phyloP scores from a whole-genome alignment of 2,888 invertebrate species.

The Corythucha ciliata region DNA sequence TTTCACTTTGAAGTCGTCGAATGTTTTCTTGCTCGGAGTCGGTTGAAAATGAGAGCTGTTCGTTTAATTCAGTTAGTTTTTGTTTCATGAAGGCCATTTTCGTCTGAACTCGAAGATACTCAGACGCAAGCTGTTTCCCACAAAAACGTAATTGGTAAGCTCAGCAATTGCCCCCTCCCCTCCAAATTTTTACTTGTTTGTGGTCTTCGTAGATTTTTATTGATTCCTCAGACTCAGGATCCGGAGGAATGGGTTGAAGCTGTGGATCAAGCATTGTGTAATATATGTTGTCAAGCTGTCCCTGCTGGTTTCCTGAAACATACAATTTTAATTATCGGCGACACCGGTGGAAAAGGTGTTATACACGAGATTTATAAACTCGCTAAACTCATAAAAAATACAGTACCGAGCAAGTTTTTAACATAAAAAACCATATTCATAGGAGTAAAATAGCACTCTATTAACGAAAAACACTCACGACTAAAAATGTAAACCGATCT shows the following conservation, averaged over 20 bases:
- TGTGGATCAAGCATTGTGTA: slow-evolving; percentile 59
- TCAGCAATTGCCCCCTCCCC: not conserved
- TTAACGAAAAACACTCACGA: slow-evolving; percentile 23
- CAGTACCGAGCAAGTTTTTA: too few species aligned
- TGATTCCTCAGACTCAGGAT: slow-evolving; percentile 63
- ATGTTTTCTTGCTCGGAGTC: slow-evolving; percentile 44
- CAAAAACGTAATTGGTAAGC: slow-evolving; percentile 13
- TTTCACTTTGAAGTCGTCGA: slow-evolving; percentile 59
- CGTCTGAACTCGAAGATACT: slow-evolving; percentile 80
- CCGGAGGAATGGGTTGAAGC: slow-evolving; percentile 73
- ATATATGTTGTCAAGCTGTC: slow-evolving; percentile 34
- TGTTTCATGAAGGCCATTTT: slow-evolving; percentile 72
- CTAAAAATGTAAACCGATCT: slow-evolving; percentile 24
- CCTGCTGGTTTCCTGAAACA: too few species aligned
- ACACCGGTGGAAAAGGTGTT: too few species aligned
- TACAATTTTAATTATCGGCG: too few species aligned
- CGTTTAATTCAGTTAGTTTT: slow-evolving; percentile 65
- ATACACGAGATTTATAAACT: too few species aligned
- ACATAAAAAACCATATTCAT: not conserved
- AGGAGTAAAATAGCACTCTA: too few species aligned
- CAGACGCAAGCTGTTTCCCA: slow-evolving; percentile 60
- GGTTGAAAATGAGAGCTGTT: slow-evolving; percentile 45
- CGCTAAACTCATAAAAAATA: too few species aligned
- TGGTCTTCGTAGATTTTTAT: slow-evolving; percentile 81
- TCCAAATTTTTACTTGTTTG: slow-evolving; percentile 44